Percentiles rank a stretch among this genome's conserved stretches.
phyloP scores from a whole-genome alignment of 2,888 invertebrate genomes.

The Tyria jacobaeae region DNA sequence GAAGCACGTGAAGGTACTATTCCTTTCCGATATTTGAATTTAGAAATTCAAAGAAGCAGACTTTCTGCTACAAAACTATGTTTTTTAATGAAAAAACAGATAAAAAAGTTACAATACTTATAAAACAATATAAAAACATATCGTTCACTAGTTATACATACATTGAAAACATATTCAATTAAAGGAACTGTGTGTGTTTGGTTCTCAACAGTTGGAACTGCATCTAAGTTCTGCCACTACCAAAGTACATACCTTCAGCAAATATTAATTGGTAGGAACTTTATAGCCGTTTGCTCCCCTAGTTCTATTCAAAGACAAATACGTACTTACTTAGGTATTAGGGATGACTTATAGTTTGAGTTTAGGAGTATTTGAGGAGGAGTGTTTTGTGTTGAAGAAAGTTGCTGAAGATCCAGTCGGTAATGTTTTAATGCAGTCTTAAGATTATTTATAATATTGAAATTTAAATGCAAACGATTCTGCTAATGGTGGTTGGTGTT shows the following conservation, averaged over 20 bases:
- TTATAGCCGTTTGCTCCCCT: conserved; percentile 58
- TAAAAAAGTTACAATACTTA: too few species aligned
- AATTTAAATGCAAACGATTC: neutral
- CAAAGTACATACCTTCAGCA: conserved; percentile 72
- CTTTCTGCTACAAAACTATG: too few species aligned
- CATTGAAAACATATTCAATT: conserved; percentile 51
- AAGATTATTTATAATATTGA: neutral
- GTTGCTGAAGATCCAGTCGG: conserved; percentile 25
- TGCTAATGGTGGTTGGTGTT: too few species aligned
- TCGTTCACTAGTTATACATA: conserved; percentile 18
- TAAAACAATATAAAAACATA: neutral
- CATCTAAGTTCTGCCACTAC: conserved; percentile 65
- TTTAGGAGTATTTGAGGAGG: conserved; percentile 53
- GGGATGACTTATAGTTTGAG: conserved; percentile 60
- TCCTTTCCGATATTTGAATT: too few species aligned
- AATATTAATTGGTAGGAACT: conserved; percentile 73
- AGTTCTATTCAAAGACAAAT: conserved; percentile 67
- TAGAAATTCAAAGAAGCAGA: too few species aligned
- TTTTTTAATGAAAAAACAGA: neutral
- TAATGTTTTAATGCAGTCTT: conserved; percentile 19
- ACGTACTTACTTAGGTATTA: conserved; percentile 54
- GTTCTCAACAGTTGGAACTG: conserved; percentile 55
- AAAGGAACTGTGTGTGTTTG: conserved; percentile 45
- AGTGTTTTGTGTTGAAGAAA: too few species aligned
- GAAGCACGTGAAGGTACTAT: neutral